Percentiles rank a stretch among this genome's conserved stretches.
Evolutionary conservation across 2,888 invertebrate species (phyloP).

Genomic region (Polymixis flavicincta): DNA sequence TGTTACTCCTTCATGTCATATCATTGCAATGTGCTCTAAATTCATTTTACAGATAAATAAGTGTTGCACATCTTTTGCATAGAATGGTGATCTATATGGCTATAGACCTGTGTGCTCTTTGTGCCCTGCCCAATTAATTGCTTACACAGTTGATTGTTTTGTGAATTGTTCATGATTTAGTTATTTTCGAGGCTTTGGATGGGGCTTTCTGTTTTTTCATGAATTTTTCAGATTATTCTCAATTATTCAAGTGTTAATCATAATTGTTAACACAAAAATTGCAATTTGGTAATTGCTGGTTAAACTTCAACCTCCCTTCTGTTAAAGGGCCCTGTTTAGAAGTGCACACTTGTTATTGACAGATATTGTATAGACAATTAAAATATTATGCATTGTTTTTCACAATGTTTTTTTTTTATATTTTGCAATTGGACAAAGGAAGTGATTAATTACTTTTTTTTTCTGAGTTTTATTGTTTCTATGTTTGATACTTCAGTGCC

Average conservation of each 20-base stretch:
- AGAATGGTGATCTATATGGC: neutral
- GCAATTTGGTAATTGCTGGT: neutral
- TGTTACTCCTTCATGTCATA: constrained; percentile 60
- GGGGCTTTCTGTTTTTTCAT: constrained; percentile 1
- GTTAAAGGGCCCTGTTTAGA: neutral
- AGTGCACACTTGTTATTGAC: neutral
- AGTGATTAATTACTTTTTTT: neutral
- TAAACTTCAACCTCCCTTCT: neutral
- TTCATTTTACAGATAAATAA: constrained; percentile 42
- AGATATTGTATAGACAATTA: too few relatives aligned
- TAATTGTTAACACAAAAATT: neutral
- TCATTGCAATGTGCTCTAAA: constrained; percentile 49
- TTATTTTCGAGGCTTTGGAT: constrained; percentile 16
- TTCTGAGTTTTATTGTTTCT: too few relatives aligned
- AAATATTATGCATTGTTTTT: constrained; percentile 1
- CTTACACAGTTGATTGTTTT: constrained; percentile 13
- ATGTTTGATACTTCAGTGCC: neutral
- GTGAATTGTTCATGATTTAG: constrained; percentile 34
- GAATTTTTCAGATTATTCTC: constrained; percentile 8
- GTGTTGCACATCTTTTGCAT: constrained; percentile 25
- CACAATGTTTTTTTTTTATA: neutral
- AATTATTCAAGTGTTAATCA: neutral
- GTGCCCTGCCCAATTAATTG: constrained; percentile 42
- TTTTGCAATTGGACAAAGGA: constrained; percentile 1
- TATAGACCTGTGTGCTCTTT: constrained; percentile 14